Base-by-base conservation (phyloP, 1,140 invertebrate species). In the Aphaenogaster rudis region DNA sequence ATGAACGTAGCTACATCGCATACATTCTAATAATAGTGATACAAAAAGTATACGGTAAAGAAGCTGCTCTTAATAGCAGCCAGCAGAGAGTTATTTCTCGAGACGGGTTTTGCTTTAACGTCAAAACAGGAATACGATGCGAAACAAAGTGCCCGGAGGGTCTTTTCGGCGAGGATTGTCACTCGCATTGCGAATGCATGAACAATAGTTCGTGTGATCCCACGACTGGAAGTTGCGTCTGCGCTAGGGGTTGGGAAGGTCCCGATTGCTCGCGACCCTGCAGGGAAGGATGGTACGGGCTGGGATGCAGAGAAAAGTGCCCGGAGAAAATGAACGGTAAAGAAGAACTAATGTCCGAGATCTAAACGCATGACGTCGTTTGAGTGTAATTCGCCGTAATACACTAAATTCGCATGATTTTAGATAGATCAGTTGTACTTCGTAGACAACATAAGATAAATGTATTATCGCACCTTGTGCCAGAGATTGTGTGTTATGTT, bases 151-250 rank as follows among this genome's bases (percentile, higher is more conserved):
- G 99, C 95, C 96, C 97, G 11, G 93, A 95, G 67, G 98, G 98
- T 67, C 96, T 94, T 90, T 99, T 97, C 95, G 99, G 98, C 64
- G 95, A 96, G 67, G 95, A 97, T 92, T 99, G 99, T 95, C 96
- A 96, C 87, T 95, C 97, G 91, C 95, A 96, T 72, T 99, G 99
- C 94, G 96, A 97, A 90, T 99, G 99, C 95, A 96, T 96, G 88
- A 97, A 98, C 94, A 97, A 98, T 94, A 98, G 97, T 79, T 98
- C 98, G n/a, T 99, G 99, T 95, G 97, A 99, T 94, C 97, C 97
- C 48, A 94, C 96, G 13, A 97, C 96, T 17, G 98, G 98, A 42
- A 96, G 95, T 85, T 99, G 99, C 94, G 96, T 97, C 84, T 99
- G 99, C 96, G 96, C 97, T 21, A 96, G 98, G 48, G 99, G 99